phyloP scores from a whole-genome alignment of 2,888 invertebrate species.

The Auanema sp. region DNA sequence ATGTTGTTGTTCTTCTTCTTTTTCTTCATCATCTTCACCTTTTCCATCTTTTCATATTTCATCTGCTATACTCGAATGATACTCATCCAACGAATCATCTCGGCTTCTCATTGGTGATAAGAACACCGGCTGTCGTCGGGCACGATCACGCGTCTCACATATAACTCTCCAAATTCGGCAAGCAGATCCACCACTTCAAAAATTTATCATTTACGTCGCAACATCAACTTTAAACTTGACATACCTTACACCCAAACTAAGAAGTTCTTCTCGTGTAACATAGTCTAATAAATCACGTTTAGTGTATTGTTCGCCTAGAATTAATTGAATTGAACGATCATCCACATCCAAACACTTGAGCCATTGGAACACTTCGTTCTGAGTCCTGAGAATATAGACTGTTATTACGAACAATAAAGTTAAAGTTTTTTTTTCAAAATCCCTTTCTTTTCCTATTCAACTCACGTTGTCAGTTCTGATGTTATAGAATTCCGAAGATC shows the following conservation, averaged over 20 bases:
- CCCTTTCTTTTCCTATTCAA: too few species aligned
- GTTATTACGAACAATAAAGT: too few species aligned
- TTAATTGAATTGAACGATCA: slow-evolving; percentile 73
- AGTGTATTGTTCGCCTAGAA: slow-evolving; percentile 76
- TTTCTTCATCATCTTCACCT: not conserved
- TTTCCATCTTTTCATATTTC: slow-evolving; percentile 16
- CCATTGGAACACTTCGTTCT: slow-evolving; percentile 76
- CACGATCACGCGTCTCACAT: slow-evolving; percentile 31
- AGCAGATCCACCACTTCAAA: slow-evolving; percentile 58
- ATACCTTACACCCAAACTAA: slow-evolving; percentile 79
- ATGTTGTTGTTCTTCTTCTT: slow-evolving; percentile 3
- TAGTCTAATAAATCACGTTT: slow-evolving; percentile 79
- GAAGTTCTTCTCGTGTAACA: slow-evolving; percentile 81
- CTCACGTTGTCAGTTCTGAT: too few species aligned
- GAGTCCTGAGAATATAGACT: slow-evolving; percentile 53
- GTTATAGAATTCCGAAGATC: too few species aligned
- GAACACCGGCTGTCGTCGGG: slow-evolving; percentile 31
- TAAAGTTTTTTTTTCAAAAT: too few species aligned
- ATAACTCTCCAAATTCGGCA: slow-evolving; percentile 62
- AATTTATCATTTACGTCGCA: not conserved
- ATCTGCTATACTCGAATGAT: slow-evolving; percentile 47
- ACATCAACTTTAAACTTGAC: slow-evolving; percentile 23
- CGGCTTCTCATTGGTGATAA: slow-evolving; percentile 42
- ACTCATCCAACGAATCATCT: slow-evolving; percentile 48
- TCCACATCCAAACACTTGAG: slow-evolving; percentile 75